Conservation (phyloP, 2,888 invertebrate species). For the Psylliodes chrysocephalus region DNA sequence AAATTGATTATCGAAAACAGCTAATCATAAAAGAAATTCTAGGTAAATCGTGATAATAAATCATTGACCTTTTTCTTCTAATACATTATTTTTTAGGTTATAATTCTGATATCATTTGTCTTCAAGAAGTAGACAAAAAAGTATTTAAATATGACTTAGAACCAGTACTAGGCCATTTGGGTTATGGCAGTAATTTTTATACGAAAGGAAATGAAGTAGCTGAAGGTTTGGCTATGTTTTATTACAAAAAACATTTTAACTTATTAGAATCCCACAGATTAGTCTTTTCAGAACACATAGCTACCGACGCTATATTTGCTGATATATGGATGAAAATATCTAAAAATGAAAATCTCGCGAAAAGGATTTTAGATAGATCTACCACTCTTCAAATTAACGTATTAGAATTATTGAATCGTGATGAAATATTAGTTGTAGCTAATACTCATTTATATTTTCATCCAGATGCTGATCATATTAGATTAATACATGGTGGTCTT, state of each 20-base stretch:
- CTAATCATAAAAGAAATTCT: constrained; percentile 84
- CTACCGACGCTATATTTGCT: constrained; percentile 66
- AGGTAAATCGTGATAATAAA: constrained; percentile 66
- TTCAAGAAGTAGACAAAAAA: constrained; percentile 92
- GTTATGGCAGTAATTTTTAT: constrained; percentile 72
- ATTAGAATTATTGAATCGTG: constrained; percentile 67
- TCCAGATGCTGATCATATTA: constrained; percentile 89
- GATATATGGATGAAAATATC: constrained; percentile 72
- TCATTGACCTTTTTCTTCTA: background rate
- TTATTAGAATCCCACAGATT: constrained; percentile 66
- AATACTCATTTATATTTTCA: constrained; percentile 96
- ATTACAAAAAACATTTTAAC: constrained; percentile 75
- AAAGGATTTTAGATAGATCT: constrained; percentile 71
- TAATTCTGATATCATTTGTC: constrained; percentile 88
- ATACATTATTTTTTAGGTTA: constrained; percentile 71
- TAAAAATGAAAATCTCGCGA: constrained; percentile 68
- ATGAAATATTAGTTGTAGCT: constrained; percentile 72
- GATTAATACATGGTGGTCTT: constrained; percentile 85
- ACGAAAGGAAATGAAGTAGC: constrained; percentile 78
- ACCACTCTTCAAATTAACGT: constrained; percentile 74
- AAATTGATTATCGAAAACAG: constrained; percentile 88
- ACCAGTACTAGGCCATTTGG: constrained; percentile 69
- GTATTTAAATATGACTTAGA: constrained; percentile 76
- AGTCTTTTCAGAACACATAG: constrained; percentile 71
- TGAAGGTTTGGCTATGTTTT: constrained; percentile 88